Base-by-base conservation (phyloP, 92 coral and sea anemone genomes). In the Nematostella vectensis region DNA sequence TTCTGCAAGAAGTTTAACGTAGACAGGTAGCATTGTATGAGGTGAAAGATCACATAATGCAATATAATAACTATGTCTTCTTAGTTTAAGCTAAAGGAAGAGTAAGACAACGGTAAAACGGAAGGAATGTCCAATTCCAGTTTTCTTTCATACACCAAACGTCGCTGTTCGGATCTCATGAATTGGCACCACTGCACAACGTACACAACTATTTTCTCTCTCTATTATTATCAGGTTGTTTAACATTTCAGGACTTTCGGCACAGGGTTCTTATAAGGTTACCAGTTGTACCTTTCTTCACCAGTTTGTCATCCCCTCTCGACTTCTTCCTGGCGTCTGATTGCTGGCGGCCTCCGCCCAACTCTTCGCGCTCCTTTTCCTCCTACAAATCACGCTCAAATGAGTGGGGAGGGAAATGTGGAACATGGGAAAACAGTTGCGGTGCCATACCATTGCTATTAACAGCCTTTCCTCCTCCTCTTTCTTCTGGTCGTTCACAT, bases 401-500 rank as follows among this genome's bases (percentile, higher is more conserved):
- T 6, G 40, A 33, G 15, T 33, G 40, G 40, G 40, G 8, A 33
- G 40, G 40, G 40, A 33, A 6, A 6, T 33, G 40, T 33, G 6
- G 15, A 15, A 6, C 6, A 15, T 33, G 15, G 40, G 8, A 6
- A 33, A 33, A 33, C 15, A 33, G 40, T 33, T 6, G 15, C 40
- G 6, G 15, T 15, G 40, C 15, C 40, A 33, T 33, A 76, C 84
- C 81, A 77, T 71, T 57, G 69, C 82, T 69, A 76, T 82, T 47
- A 89, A 51, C 12, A 81, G 66, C 27, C 74, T 78, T 60, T 89
- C 97, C 44, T 89, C 97, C 42, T 89, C 97, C 31, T 89, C 97
- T 40, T 89, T 89, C 57, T 86, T 88, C 55, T 89, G 97, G 53
- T 89, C 97, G 68, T 81, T 70, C 1, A 77, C 53, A 53, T 89